These are phyloP conservation scores for Eledone cirrhosa DNA, from an alignment of 2,888 invertebrate species.

Conservation along the genomic window DNA sequence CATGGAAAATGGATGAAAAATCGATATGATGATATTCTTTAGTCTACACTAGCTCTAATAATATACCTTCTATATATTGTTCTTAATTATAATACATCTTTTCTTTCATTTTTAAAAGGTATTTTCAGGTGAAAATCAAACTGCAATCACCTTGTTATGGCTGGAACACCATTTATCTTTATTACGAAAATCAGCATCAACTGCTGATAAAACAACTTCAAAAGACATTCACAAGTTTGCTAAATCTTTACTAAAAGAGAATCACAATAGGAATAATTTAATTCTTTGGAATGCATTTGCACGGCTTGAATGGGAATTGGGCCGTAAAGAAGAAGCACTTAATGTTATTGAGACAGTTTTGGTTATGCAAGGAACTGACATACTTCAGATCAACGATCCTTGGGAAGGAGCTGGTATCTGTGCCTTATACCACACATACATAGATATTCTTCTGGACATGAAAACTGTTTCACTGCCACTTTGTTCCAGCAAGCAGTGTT, in stretches of 20 bases:
- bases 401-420: constrained; percentile 30
- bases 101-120: constrained; percentile 16
- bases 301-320: constrained; percentile 53
- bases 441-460: constrained; percentile 23
- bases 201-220: constrained; percentile 37
- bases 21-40: too few species aligned
- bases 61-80: too few species aligned
- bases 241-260: constrained; percentile 61
- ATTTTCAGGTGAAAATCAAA: constrained; percentile 39
- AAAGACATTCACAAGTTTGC: constrained; percentile 59
- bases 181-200: constrained; percentile 25
- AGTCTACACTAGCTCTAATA: too few species aligned
- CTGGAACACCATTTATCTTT: constrained; percentile 31
- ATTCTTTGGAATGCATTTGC: constrained; percentile 62
- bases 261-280: constrained; percentile 62
- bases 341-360: constrained; percentile 58
- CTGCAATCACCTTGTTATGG: constrained; percentile 41
- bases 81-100: constrained; percentile 37
- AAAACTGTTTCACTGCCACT: neutral
- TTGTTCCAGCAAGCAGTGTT: neutral
- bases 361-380: constrained; percentile 39
- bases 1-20: too few species aligned
- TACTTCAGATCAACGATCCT: neutral
- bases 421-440: constrained; percentile 27
- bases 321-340: constrained; percentile 55